phyloP scores from a whole-genome alignment of 2,113 vertebrate species.

The Lophura nycthemera region DNA sequence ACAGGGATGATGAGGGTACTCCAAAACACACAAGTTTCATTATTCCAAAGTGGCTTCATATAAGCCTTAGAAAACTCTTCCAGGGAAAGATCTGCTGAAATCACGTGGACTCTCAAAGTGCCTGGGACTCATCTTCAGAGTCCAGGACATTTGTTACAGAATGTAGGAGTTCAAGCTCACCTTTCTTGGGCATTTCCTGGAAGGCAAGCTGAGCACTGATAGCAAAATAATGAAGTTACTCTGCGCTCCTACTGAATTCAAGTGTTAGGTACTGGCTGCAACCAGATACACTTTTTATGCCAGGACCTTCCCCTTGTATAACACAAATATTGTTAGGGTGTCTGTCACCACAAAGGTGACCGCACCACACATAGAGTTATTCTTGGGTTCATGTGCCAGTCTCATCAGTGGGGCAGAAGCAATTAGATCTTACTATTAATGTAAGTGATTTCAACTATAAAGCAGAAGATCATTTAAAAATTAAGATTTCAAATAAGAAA shows the following conservation, averaged over 20 bases:
- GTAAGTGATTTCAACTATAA: neutral
- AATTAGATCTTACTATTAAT: neutral
- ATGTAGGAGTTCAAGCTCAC: neutral
- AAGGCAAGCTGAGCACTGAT: neutral
- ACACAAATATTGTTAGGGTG: neutral
- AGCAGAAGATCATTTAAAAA: neutral
- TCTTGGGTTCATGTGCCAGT: neutral
- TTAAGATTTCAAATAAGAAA: neutral
- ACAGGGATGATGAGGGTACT: neutral
- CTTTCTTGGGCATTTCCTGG: neutral
- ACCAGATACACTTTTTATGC: neutral
- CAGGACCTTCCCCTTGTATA: neutral
- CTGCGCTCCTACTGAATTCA: neutral
- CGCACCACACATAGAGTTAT: fast-evolving
- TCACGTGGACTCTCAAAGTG: neutral
- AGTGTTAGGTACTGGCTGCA: neutral
- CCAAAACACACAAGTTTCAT: neutral
- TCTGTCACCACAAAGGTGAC: neutral
- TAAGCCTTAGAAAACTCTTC: neutral
- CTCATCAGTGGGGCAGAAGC: neutral
- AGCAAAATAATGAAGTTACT: neutral
- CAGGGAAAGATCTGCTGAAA: neutral
- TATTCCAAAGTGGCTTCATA: neutral
- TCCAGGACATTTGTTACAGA: neutral
- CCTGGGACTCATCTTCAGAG: neutral